phyloP scores from a whole-genome alignment of 2,797 vertebrate genomes.

The Echeneis naucrates region DNA sequence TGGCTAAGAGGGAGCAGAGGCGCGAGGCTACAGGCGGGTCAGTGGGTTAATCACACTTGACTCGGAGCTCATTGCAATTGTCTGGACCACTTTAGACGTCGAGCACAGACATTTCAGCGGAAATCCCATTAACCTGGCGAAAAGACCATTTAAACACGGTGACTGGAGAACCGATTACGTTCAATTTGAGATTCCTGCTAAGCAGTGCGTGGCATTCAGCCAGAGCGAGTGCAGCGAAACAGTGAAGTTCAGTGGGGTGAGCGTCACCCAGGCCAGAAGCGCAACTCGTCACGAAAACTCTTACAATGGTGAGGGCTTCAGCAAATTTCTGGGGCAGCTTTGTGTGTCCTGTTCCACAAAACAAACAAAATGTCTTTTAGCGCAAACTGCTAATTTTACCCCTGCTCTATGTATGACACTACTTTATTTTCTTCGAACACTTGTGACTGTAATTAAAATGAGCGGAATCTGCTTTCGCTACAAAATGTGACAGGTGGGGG shows the following conservation, averaged over 20 bases:
- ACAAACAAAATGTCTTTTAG: too few species aligned
- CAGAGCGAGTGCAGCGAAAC: constrained; percentile 11
- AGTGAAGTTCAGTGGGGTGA: constrained; percentile 25
- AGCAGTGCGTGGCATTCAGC: constrained; percentile 48
- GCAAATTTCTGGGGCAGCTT: background rate
- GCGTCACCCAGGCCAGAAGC: constrained; percentile 29
- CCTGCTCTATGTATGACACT: too few species aligned
- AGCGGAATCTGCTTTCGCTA: background rate
- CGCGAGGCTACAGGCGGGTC: constrained; percentile 64
- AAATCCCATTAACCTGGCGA: constrained; percentile 84
- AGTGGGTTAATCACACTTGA: constrained; percentile 82
- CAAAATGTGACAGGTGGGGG: too few species aligned
- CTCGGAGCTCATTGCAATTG: constrained; percentile 76
- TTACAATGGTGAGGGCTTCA: background rate
- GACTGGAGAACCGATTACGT: constrained; percentile 75
- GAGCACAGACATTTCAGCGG: constrained; percentile 67
- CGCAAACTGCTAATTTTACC: background rate
- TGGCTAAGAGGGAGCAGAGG: constrained; percentile 56
- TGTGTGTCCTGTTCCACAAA: background rate
- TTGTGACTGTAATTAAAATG: background rate
- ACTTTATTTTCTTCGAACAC: too few species aligned
- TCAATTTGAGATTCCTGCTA: constrained; percentile 70
- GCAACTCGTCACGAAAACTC: constrained; percentile 13
- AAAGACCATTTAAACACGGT: constrained; percentile 75
- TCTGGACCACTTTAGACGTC: constrained; percentile 77